A percentile compares a stretch with the other conserved stretches of the same genome.
phyloP scores from a whole-genome alignment of 2,797 vertebrate species.

The Neomorphus geoffroyi region DNA sequence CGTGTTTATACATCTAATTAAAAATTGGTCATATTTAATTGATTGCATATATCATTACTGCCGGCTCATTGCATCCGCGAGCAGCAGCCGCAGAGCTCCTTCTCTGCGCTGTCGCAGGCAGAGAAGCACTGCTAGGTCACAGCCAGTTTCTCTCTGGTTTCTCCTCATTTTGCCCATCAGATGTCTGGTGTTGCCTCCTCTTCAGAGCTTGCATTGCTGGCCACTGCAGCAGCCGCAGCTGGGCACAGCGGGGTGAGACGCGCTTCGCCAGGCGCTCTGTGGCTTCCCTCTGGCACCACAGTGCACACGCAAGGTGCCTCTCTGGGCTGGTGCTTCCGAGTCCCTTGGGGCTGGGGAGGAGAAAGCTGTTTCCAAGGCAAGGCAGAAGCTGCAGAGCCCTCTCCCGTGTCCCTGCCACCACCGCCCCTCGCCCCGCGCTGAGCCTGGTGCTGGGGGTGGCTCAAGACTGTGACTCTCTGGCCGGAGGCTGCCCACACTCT shows the following conservation, averaged over 20 bases:
- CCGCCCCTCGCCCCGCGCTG: fast-evolving
- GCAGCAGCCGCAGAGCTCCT: not conserved
- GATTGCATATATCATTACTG: conserved; percentile 30
- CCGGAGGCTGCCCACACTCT: not conserved
- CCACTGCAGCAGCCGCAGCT: not conserved
- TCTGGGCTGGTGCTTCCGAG: not conserved
- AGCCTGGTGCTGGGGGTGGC: fast-evolving
- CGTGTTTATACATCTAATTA: conserved; percentile 64
- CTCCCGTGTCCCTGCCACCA: no score
- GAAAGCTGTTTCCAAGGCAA: fast-evolving
- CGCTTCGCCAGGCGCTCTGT: fast-evolving
- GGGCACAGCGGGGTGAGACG: not conserved
- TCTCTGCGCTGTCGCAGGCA: fast-evolving
- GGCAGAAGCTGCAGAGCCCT: not conserved
- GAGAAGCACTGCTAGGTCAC: not conserved
- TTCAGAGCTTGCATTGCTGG: not conserved
- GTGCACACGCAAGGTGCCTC: not conserved
- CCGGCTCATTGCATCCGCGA: not conserved
- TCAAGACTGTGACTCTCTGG: fast-evolving
- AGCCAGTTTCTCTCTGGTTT: not conserved
- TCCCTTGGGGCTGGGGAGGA: not conserved
- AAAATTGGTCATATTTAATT: conserved; percentile 53
- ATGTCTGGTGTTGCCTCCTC: fast-evolving
- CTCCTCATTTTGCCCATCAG: fast-evolving
- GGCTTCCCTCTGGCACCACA: not conserved